A percentile compares a stretch with the other conserved stretches of the same genome.
Conservation (phyloP, 2,797 vertebrate genomes). For the Lepilemur septentrionalis region DNA sequence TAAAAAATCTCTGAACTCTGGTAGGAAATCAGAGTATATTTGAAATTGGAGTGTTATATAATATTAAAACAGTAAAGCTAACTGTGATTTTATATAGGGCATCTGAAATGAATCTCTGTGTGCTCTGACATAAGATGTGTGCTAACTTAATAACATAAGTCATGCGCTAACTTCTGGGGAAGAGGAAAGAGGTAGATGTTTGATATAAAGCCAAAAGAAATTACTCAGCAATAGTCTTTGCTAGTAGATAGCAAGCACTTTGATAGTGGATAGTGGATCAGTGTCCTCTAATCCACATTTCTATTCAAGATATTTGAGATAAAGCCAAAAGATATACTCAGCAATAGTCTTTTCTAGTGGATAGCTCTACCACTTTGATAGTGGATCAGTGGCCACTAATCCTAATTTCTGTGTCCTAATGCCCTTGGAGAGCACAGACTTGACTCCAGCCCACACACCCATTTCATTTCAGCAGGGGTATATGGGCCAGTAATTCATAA, state of each 20-base stretch:
- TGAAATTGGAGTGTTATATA: not conserved
- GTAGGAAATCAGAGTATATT: not conserved
- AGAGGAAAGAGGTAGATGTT: not conserved
- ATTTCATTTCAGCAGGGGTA: not conserved
- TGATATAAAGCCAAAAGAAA: not conserved
- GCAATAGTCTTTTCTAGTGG: not conserved
- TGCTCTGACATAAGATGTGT: not conserved
- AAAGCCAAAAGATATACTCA: not conserved
- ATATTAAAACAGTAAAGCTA: not conserved
- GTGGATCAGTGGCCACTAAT: not conserved
- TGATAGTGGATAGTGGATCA: not conserved
- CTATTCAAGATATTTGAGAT: not conserved
- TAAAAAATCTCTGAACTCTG: not conserved
- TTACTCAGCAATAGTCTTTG: not conserved
- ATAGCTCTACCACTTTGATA: too few relatives aligned
- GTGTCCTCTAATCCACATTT: not conserved
- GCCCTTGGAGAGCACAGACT: not conserved
- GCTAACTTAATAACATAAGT: not conserved
- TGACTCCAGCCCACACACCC: not conserved
- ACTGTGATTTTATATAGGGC: not conserved
- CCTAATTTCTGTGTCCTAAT: not conserved
- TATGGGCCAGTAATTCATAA: not conserved
- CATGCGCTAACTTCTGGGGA: not conserved
- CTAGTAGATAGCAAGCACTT: not conserved
- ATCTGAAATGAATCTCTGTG: not conserved